These are phyloP conservation scores for Brachypalpus laphriformis DNA, from an alignment of 2,888 invertebrate species.

Conservation along the genomic window DNA sequence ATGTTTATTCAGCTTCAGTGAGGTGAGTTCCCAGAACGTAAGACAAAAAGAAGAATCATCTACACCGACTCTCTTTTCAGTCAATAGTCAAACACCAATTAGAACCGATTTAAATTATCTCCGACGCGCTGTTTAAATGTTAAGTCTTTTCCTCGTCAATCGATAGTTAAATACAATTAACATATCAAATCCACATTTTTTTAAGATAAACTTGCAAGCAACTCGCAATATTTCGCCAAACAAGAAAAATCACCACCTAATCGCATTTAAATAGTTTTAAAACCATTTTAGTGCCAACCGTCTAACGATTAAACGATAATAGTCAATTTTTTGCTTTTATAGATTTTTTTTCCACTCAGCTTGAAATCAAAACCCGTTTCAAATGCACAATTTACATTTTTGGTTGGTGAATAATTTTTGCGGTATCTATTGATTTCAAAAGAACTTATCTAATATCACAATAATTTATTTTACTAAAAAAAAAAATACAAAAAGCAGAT, in stretches of 20 bases:
- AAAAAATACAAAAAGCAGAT: background rate
- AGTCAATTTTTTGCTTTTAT: background rate
- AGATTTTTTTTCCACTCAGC: slow-evolving; percentile 18
- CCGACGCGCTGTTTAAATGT: background rate
- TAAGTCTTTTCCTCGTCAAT: background rate
- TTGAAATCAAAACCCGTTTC: slow-evolving; percentile 42
- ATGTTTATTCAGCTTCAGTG: too few relatives aligned
- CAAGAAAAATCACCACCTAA: background rate
- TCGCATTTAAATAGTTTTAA: slow-evolving; percentile 4
- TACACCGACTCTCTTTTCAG: too few relatives aligned
- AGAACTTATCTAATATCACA: slow-evolving; percentile 42
- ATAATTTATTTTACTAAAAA: slow-evolving; percentile 50
- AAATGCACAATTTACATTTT: slow-evolving; percentile 31
- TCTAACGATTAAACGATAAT: slow-evolving; percentile 28
- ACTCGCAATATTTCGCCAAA: background rate
- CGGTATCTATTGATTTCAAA: slow-evolving; percentile 39
- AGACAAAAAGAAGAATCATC: too few relatives aligned
- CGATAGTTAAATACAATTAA: background rate
- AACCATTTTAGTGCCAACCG: slow-evolving; percentile 40
- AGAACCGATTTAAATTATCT: background rate
- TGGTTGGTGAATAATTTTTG: slow-evolving; percentile 37
- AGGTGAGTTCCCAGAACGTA: too few relatives aligned
- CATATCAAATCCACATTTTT: too few relatives aligned
- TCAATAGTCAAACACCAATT: too few relatives aligned
- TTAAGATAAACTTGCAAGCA: background rate